Percentiles rank a stretch among this genome's conserved stretches.
These are phyloP conservation scores for Cremastinae sp. DNA, from an alignment of 2,888 invertebrate species.

Conservation along the genomic window DNA sequence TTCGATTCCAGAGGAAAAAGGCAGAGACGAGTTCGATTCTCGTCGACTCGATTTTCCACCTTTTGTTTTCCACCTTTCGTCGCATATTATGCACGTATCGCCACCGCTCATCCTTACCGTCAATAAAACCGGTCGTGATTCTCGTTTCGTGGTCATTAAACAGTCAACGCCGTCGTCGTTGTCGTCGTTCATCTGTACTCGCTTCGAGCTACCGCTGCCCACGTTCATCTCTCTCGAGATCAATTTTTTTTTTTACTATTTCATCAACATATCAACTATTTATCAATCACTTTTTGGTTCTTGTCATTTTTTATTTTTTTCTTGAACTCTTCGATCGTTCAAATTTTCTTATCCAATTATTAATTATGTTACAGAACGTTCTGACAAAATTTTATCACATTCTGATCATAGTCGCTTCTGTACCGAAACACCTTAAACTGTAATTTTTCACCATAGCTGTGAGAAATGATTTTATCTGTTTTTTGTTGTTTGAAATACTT, in stretches of 20 bases:
- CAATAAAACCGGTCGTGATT: constrained; percentile 60
- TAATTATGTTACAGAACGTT: too few relatives aligned
- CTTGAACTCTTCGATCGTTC: too few relatives aligned
- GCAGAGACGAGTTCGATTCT: background rate
- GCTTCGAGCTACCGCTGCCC: constrained; percentile 22
- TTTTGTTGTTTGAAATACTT: background rate
- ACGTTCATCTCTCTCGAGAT: constrained; percentile 42
- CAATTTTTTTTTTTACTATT: constrained; percentile 19
- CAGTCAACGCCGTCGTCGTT: constrained; percentile 52
- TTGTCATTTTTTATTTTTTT: background rate
- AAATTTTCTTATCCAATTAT: too few relatives aligned
- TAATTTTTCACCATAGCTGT: too few relatives aligned
- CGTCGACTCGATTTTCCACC: background rate
- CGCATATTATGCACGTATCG: constrained; percentile 25
- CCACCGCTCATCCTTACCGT: constrained; percentile 43
- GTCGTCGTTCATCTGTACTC: constrained; percentile 4
- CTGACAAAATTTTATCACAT: too few relatives aligned
- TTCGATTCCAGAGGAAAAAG: background rate
- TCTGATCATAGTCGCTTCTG: too few relatives aligned
- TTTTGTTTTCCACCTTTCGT: constrained; percentile 11
- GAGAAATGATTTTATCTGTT: constrained; percentile 11
- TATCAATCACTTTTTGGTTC: background rate
- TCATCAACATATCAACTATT: background rate
- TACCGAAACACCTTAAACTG: too few relatives aligned
- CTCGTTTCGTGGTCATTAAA: constrained; percentile 61